Conservation (phyloP, 2,113 vertebrate genomes). For the Tretioscincus oriximinensis region DNA sequence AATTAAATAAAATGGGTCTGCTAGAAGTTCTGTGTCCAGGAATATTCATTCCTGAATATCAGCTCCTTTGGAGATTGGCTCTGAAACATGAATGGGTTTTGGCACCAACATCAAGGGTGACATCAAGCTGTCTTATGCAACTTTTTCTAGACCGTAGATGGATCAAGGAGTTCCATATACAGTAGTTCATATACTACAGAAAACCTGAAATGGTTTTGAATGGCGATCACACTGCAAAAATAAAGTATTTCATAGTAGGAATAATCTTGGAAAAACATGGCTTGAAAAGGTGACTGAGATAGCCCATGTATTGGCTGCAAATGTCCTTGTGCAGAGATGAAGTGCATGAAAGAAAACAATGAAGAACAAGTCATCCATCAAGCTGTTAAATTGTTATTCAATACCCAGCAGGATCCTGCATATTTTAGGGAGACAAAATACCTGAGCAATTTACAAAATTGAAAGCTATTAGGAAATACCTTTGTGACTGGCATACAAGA, state of each 20-base stretch:
- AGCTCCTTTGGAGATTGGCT: too few species aligned
- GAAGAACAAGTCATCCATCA: slow-evolving; percentile 29
- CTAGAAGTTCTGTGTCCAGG: too few species aligned
- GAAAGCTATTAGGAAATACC: slow-evolving; percentile 40
- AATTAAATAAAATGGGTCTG: too few species aligned
- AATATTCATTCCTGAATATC: too few species aligned
- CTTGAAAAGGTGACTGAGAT: background rate
- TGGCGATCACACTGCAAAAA: background rate
- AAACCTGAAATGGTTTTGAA: background rate
- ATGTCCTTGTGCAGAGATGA: background rate
- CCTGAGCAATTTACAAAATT: slow-evolving; percentile 23
- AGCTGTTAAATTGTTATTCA: slow-evolving; percentile 36
- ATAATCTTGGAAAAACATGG: background rate
- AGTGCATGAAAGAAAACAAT: slow-evolving; percentile 10
- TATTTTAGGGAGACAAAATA: slow-evolving; percentile 19
- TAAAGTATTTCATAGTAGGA: accelerated
- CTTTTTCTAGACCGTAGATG: too few species aligned
- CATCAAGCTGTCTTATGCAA: too few species aligned
- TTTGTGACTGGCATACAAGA: background rate
- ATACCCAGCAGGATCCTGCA: slow-evolving; percentile 29
- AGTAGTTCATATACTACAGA: background rate
- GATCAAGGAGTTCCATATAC: background rate
- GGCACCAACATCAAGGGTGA: too few species aligned
- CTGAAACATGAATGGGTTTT: too few species aligned
- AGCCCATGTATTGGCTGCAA: background rate